phyloP scores from a whole-genome alignment of 2,797 vertebrate genomes.

The Pangasius sanitwongsei region DNA sequence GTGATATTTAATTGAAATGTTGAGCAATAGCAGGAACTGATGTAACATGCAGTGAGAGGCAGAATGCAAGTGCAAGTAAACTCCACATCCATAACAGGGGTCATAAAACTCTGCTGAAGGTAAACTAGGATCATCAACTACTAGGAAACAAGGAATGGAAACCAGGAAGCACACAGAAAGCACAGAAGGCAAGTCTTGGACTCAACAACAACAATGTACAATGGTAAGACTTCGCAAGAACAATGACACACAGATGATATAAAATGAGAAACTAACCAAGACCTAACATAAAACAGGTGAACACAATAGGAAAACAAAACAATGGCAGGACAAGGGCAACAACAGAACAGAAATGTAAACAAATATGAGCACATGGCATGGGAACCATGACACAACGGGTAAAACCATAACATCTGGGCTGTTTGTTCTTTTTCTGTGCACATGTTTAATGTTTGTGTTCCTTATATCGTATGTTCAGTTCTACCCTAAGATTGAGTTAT shows the following conservation, averaged over 20 bases:
- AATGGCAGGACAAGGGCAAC: background rate
- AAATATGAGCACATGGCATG: background rate
- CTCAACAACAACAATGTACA: background rate
- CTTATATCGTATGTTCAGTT: background rate
- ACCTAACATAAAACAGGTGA: background rate
- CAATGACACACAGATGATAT: background rate
- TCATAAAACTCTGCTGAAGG: background rate
- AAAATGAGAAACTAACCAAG: background rate
- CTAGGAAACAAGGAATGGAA: background rate
- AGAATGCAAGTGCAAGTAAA: background rate
- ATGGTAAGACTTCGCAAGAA: background rate
- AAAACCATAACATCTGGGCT: background rate
- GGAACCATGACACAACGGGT: background rate
- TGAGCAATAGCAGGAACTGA: background rate
- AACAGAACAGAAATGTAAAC: background rate
- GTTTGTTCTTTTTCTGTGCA: background rate
- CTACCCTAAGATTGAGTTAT: background rate
- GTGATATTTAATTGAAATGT: constrained; percentile 1
- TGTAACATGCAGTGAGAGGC: background rate
- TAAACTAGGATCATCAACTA: background rate
- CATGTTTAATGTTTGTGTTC: background rate
- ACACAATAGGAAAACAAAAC: background rate
- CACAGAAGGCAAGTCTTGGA: background rate
- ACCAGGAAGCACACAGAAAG: background rate
- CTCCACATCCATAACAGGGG: background rate